Conservation (phyloP, 2,888 invertebrate genomes). For the Rotaria macrura region DNA sequence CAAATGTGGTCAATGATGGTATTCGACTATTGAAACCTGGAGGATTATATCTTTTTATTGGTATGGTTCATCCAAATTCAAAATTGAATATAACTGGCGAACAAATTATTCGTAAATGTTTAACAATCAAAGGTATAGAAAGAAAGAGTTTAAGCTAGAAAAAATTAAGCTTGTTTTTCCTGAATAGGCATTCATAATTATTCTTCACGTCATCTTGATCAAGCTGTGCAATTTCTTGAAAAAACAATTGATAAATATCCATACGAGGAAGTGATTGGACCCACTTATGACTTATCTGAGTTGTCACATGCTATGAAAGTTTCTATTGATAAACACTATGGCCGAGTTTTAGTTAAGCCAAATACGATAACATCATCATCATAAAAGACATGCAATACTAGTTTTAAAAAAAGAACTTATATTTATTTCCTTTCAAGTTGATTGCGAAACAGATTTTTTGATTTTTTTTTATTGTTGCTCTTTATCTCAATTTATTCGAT, state of each 20-base stretch:
- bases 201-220: slow-evolving; percentile 33
- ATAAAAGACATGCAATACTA: neutral
- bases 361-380: neutral
- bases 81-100: slow-evolving; percentile 34
- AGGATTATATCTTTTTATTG: slow-evolving; percentile 34
- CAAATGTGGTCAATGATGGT: slow-evolving; percentile 31
- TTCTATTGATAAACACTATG: slow-evolving; percentile 26
- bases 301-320: slow-evolving; percentile 28
- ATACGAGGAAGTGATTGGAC: slow-evolving; percentile 30
- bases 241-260: slow-evolving; percentile 34
- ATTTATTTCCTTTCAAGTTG: neutral
- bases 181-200: slow-evolving; percentile 35
- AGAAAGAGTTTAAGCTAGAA: too few species aligned
- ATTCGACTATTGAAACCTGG: slow-evolving; percentile 34
- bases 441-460: neutral
- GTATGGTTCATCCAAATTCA: slow-evolving; percentile 35
- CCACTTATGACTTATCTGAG: slow-evolving; percentile 25
- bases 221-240: slow-evolving; percentile 35
- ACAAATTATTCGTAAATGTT: slow-evolving; percentile 35
- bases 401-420: neutral
- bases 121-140: slow-evolving; percentile 26
- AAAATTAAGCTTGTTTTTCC: too few species aligned
- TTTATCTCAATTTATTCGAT: too few species aligned
- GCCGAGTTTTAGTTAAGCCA: slow-evolving; percentile 25
- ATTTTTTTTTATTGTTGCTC: neutral